Conservation (phyloP, 2,797 vertebrate species). For the Babyrousa celebensis region DNA sequence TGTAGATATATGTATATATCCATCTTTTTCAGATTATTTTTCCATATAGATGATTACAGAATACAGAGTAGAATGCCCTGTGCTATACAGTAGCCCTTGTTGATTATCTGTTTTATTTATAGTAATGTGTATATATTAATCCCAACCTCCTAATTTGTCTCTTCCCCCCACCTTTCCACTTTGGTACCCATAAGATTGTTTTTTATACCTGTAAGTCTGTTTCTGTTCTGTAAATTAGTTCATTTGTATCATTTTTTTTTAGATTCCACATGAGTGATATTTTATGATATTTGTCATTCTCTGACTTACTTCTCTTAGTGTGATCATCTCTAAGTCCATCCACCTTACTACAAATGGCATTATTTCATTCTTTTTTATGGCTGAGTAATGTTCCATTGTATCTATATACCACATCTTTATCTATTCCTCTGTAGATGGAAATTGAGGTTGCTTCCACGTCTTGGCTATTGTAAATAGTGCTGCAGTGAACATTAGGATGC, state of each 20-base stretch:
- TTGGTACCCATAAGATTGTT: no score
- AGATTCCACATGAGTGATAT: no score
- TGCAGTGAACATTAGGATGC: neutral
- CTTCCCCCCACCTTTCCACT: no score
- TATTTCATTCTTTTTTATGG: neutral
- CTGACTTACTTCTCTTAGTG: neutral
- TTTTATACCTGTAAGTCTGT: no score
- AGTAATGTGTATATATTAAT: no score
- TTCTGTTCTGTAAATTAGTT: no score
- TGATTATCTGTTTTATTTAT: neutral
- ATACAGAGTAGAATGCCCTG: neutral
- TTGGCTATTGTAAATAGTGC: neutral
- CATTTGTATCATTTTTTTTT: no score
- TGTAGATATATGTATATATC: no score
- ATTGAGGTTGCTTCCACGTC: neutral
- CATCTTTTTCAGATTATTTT: neutral
- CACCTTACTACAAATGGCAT: neutral
- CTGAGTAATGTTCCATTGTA: neutral
- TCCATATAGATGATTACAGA: neutral
- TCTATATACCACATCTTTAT: no score
- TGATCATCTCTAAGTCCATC: neutral
- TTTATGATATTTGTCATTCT: neutral
- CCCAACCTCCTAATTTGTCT: no score
- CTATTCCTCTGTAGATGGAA: neutral
- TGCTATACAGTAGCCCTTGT: neutral